A percentile compares a stretch with the other conserved stretches of the same genome.
phyloP scores from a whole-genome alignment of 1,140 invertebrate genomes.

The Drosophila virilis region DNA sequence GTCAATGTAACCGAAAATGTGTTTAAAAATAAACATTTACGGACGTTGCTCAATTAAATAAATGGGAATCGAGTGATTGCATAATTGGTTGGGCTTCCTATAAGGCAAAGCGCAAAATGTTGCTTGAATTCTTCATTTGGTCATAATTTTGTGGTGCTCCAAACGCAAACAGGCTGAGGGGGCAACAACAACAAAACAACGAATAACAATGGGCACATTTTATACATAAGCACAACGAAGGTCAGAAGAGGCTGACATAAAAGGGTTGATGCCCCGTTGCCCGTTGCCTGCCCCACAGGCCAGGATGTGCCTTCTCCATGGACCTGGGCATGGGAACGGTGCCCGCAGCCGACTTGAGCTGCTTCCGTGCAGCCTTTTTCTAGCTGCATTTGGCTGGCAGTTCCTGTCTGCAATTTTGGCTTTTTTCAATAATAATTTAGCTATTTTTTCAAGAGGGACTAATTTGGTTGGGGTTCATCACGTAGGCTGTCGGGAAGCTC shows the following conservation, averaged over 20 bases:
- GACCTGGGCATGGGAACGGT: background rate
- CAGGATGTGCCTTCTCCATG: background rate
- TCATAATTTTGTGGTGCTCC: slow-evolving; percentile 16
- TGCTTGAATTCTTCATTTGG: slow-evolving; percentile 21
- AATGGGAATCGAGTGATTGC: background rate
- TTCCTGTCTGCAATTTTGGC: too few relatives aligned
- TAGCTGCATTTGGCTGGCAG: too few relatives aligned
- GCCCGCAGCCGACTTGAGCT: slow-evolving; percentile 15
- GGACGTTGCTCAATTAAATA: too few relatives aligned
- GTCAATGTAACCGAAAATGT: too few relatives aligned
- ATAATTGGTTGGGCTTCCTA: background rate
- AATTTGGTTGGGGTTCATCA: too few relatives aligned
- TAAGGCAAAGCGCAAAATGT: slow-evolving; percentile 10
- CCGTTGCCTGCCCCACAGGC: background rate
- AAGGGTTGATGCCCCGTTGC: slow-evolving; percentile 30
- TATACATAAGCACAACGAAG: slow-evolving; percentile 62
- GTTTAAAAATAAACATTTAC: too few relatives aligned
- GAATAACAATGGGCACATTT: slow-evolving; percentile 33
- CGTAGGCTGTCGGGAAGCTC: too few relatives aligned
- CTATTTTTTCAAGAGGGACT: too few relatives aligned
- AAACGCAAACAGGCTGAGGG: background rate
- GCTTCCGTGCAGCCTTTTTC: too few relatives aligned
- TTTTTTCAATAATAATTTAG: too few relatives aligned
- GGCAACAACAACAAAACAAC: slow-evolving; percentile 14
- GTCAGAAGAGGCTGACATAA: slow-evolving; percentile 53